Evolutionary conservation across 2,888 invertebrate genomes (phyloP).

Genomic region (Argyresthia albistria): DNA sequence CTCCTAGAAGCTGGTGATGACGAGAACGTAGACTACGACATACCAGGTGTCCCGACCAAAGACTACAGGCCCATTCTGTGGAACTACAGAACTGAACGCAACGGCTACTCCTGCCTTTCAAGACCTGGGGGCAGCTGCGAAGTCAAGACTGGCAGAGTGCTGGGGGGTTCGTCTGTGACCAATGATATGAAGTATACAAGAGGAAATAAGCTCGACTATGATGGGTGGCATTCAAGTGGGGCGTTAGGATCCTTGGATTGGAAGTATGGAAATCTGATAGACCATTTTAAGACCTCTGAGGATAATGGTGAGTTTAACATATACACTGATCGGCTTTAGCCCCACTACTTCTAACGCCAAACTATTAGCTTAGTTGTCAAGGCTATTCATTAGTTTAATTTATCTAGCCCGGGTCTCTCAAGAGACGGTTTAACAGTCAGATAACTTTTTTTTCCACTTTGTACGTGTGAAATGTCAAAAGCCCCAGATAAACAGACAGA

Average conservation of each 20-base stretch:
- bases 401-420: too few relatives aligned
- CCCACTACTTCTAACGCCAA: too few relatives aligned
- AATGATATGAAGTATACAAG: constrained; percentile 65
- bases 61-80: constrained; percentile 54
- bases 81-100: constrained; percentile 58
- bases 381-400: too few relatives aligned
- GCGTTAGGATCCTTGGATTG: constrained; percentile 48
- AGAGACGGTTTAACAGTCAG: too few relatives aligned
- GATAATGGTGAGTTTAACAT: constrained; percentile 47
- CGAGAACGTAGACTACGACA: constrained; percentile 59
- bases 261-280: constrained; percentile 56
- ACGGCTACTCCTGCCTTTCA: constrained; percentile 55
- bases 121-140: constrained; percentile 57
- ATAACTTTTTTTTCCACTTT: too few relatives aligned
- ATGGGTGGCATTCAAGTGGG: constrained; percentile 47
- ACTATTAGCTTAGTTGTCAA: too few relatives aligned
- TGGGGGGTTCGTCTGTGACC: constrained; percentile 58
- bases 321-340: too few relatives aligned
- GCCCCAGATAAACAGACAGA: too few relatives aligned
- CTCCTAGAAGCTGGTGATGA: constrained; percentile 55
- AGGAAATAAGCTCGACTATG: constrained; percentile 55
- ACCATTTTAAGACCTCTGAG: constrained; percentile 55
- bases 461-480: too few relatives aligned
- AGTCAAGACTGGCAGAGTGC: constrained; percentile 38
- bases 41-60: constrained; percentile 52